Evolutionary conservation across 2,888 invertebrate genomes (phyloP), one percentile per base, ranked within the genome.

Genomic region (Meloe dianella): DNA sequence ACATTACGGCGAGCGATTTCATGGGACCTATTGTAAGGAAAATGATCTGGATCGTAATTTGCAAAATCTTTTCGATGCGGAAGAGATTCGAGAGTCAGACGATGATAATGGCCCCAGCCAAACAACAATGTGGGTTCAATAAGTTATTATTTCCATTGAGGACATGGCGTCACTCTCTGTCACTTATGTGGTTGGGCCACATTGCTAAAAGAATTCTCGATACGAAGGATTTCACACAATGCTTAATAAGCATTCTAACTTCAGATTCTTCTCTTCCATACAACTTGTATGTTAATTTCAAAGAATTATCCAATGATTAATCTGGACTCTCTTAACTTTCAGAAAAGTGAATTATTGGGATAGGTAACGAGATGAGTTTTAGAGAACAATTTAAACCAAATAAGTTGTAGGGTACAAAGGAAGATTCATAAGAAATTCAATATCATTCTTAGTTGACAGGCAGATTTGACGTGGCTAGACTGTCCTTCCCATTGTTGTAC

Each of bases 21-120:
- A 29, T 54, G 56, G 56, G 8, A 62, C 51, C 8, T 56, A 62
- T 30, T 62, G 54, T 29, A 17, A 54, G 10, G 17, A 7, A 47
- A 8, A 47, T 7, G 47, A 47, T 47, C 9, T 47, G 17, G 47
- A 47, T 9, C 0, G 20, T 9, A 20, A 47, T 20, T 47, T 47
- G 47, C 47, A 47, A 47, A 47, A 5, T 20, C 20, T 47, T 47
- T 47, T 47, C n/a, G 7, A 47, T 9, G 47, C 20, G n/a, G n/a
- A n/a, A n/a, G n/a, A n/a, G n/a, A n/a, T n/a, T n/a, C n/a, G n/a
- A n/a, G n/a, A n/a, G n/a, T n/a, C n/a, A n/a, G n/a, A n/a, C n/a
- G n/a, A n/a, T n/a, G n/a, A n/a, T n/a, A n/a, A n/a, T n/a, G n/a
- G n/a, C n/a, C n/a, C n/a, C n/a, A n/a, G n/a, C n/a, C n/a, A n/a